Conservation (phyloP, 2,888 invertebrate genomes). For the Kuschelorhynchus macadamiae region DNA sequence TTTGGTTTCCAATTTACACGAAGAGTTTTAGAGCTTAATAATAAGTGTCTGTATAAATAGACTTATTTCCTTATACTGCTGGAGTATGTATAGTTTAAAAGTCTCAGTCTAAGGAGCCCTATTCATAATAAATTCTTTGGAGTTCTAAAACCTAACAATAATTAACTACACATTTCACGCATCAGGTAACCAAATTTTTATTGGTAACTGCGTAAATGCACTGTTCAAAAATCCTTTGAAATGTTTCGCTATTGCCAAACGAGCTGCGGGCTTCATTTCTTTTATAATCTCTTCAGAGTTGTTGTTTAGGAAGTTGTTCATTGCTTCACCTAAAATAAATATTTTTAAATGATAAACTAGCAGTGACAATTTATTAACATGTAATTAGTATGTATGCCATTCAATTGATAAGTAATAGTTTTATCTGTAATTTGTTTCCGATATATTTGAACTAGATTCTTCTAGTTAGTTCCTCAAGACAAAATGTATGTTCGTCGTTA, state of each 20-base stretch:
- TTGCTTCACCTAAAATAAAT: conserved; percentile 76
- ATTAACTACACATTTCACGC: conserved; percentile 23
- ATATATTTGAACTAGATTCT: background rate
- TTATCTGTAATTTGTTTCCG: background rate
- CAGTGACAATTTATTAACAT: background rate
- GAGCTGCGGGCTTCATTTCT: conserved; percentile 86
- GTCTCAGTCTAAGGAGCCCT: conserved; percentile 15
- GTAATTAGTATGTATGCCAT: background rate
- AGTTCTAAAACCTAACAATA: conserved; percentile 15
- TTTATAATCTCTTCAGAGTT: conserved; percentile 86
- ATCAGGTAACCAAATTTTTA: conserved; percentile 77
- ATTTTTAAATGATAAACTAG: background rate
- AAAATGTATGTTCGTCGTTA: no score
- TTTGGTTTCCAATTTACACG: no score
- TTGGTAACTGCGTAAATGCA: conserved; percentile 80
- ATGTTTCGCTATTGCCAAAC: conserved; percentile 79
- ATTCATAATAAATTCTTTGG: conserved; percentile 15
- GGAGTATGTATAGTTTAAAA: no score
- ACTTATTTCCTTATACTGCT: no score
- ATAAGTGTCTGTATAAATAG: no score
- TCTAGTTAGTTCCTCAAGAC: background rate
- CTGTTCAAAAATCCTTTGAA: conserved; percentile 81
- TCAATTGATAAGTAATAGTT: background rate
- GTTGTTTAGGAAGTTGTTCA: conserved; percentile 87
- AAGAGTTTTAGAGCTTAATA: no score